A percentile compares a stretch with the other conserved stretches of the same genome.
phyloP scores from a whole-genome alignment of 2,113 vertebrate genomes.

The Cryptotis parvus region DNA sequence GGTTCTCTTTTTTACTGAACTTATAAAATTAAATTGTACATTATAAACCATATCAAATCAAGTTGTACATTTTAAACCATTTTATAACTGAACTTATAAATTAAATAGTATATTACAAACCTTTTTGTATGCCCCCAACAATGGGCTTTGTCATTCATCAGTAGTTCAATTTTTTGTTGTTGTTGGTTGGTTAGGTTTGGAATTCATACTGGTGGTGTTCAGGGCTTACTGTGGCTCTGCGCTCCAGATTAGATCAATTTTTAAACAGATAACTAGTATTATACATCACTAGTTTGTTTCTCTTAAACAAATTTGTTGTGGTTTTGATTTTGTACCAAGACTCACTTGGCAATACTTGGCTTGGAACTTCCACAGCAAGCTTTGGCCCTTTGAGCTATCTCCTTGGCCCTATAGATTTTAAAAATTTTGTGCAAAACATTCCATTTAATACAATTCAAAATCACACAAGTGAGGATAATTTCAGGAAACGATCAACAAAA shows the following conservation, averaged over 20 bases:
- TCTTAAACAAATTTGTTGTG: neutral
- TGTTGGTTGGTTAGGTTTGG: neutral
- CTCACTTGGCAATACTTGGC: too few species aligned
- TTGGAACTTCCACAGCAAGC: neutral
- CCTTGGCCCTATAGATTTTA: too few species aligned
- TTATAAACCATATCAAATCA: neutral
- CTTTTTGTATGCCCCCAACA: neutral
- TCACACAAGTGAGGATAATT: neutral
- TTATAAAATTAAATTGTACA: neutral
- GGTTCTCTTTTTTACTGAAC: neutral
- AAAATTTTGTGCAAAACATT: neutral
- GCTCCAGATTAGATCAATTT: too few species aligned
- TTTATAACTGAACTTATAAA: neutral
- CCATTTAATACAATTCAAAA: neutral
- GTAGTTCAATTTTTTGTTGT: neutral
- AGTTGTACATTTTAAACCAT: neutral
- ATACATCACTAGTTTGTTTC: neutral
- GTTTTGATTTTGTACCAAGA: too few species aligned
- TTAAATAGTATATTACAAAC: neutral
- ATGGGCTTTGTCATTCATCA: neutral
- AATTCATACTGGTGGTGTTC: too few species aligned
- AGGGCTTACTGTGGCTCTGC: too few species aligned
- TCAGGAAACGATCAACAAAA: neutral
- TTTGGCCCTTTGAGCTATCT: too few species aligned
- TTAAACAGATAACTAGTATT: neutral